Base-by-base conservation (phyloP, 2,888 invertebrate genomes). In the Corythucha ciliata region DNA sequence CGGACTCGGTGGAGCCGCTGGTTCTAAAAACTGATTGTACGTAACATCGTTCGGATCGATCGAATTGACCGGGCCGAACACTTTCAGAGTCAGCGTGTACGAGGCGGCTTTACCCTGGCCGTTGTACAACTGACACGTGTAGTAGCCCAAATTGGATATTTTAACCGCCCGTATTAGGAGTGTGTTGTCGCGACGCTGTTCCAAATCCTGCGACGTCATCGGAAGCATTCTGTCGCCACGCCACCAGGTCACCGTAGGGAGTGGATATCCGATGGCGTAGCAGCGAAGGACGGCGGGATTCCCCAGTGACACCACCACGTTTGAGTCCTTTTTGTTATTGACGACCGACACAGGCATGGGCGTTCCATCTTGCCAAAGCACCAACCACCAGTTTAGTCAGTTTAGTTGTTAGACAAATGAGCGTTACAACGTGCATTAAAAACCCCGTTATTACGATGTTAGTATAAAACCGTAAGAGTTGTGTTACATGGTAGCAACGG, bases 71-170 rank as follows among this genome's bases (percentile, higher is more conserved):
- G 84, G 81, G 16, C 81, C 81, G 57, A 79, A 70, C 0, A 85
- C 83, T 63, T 79, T 78, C 12, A 92, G 74, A 0, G 77, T 75
- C 6, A 87, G 76, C 12, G 80, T 76, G 79, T 85, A 83, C 40
- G 84, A 81, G 1, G 82, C 82, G 4, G 91, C 80, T 59, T 79
- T 78, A 10, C 80, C 82, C 7, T 77, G 66, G 2, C 86, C 88
- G 65, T 92, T 92, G 69, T 83, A 92, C 4, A 88, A 92, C 64
- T 86, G 83, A 65, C 94, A 94, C 5, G 82, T 83, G 70, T 94
- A 94, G 44, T 81, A 75, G 4, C 92, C 93, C 47, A 89, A 74
- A 62, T 83, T 83, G 5, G 78, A 76, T 18, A 81, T 63, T 27
- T 77, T 74, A 12, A 92, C 79, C 1, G 77, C 71, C 47, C 79